Percentiles rank a stretch among this genome's conserved stretches.
These are phyloP conservation scores for Trisateles emortualis DNA, from an alignment of 2,888 invertebrate genomes.

Conservation along the genomic window DNA sequence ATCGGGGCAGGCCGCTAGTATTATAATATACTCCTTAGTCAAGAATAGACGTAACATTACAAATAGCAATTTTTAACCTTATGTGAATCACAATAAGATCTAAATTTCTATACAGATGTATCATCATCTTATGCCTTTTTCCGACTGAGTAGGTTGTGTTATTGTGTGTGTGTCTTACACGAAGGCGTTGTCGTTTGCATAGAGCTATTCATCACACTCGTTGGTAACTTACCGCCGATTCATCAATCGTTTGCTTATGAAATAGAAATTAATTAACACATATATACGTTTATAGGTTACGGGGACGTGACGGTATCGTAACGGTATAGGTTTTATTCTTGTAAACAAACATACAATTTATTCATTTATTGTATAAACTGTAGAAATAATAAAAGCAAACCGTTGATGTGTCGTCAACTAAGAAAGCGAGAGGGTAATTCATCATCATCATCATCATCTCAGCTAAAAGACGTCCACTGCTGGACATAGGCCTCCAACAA, in stretches of 20 bases:
- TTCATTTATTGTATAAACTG: too few relatives aligned
- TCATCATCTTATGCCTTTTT: background rate
- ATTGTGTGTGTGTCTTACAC: background rate
- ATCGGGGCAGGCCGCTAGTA: too few relatives aligned
- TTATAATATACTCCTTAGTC: too few relatives aligned
- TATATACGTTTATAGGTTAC: background rate
- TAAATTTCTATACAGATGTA: too few relatives aligned
- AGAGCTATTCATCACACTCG: conserved; percentile 32
- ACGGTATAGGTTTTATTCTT: background rate
- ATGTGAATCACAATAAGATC: too few relatives aligned
- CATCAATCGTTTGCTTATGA: conserved; percentile 61
- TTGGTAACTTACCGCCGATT: conserved; percentile 33
- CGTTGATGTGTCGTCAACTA: too few relatives aligned
- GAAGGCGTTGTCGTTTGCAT: background rate
- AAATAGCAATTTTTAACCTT: background rate
- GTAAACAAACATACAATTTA: too few relatives aligned
- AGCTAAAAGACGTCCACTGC: too few relatives aligned
- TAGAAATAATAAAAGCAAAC: too few relatives aligned
- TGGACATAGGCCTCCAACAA: too few relatives aligned
- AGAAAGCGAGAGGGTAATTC: too few relatives aligned
- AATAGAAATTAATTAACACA: conserved; percentile 65
- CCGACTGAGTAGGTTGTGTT: background rate
- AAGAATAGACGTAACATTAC: background rate
- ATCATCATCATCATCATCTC: too few relatives aligned
- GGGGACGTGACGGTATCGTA: background rate